phyloP scores from a whole-genome alignment of 2,113 vertebrate genomes.

The Albula glossodonta region DNA sequence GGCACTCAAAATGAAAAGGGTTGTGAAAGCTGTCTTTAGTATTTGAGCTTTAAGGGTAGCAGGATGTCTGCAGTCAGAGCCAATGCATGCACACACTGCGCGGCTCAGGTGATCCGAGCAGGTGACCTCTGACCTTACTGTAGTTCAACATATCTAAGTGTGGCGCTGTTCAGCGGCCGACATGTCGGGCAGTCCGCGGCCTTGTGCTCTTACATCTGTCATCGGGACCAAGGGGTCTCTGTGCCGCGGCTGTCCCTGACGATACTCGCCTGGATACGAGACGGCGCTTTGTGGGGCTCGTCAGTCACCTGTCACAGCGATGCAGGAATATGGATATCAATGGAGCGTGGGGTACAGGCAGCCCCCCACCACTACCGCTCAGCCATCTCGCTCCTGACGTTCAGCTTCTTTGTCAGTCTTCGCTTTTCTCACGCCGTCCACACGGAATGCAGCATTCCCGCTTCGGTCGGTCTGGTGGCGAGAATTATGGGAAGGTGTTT shows the following conservation, averaged over 20 bases:
- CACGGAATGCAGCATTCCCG: not conserved
- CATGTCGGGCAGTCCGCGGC: not conserved
- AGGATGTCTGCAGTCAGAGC: not conserved
- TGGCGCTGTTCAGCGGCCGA: not conserved
- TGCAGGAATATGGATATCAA: not conserved
- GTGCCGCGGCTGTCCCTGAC: not conserved
- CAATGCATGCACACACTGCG: not conserved
- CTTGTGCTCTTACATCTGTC: not conserved
- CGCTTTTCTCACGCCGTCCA: not conserved
- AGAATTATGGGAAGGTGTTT: not conserved
- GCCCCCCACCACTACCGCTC: not conserved
- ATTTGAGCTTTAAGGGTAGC: not conserved
- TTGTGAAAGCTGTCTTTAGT: no score
- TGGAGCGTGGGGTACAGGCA: not conserved
- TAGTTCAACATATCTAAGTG: not conserved
- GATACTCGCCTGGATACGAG: not conserved
- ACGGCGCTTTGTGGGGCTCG: not conserved
- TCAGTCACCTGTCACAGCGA: constrained; percentile 2
- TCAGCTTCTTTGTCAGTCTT: not conserved
- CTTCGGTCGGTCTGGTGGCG: not conserved
- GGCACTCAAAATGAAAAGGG: no score
- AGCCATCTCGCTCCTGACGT: not conserved
- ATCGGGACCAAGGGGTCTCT: not conserved
- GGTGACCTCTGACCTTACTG: not conserved
- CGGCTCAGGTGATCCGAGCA: no score